Percentiles rank a stretch among this genome's conserved stretches.
These are phyloP conservation scores for Calyptomena viridis DNA, from an alignment of 2,113 vertebrate species.

Conservation along the genomic window DNA sequence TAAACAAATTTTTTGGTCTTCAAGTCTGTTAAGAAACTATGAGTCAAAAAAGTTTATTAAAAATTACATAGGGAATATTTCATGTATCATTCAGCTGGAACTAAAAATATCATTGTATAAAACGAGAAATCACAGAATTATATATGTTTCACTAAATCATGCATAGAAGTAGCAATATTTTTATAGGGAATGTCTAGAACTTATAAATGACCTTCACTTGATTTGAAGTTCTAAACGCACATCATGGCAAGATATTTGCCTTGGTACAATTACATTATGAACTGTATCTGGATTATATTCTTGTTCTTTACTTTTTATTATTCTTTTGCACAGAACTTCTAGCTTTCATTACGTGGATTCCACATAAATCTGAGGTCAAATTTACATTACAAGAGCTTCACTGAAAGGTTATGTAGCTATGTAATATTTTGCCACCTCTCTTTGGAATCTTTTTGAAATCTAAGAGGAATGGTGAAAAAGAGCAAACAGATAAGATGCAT, in stretches of 20 bases:
- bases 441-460: neutral
- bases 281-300: neutral
- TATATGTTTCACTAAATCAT: neutral
- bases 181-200: neutral
- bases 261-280: neutral
- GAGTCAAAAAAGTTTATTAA: neutral
- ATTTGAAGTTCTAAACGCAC: neutral
- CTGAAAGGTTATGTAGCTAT: neutral
- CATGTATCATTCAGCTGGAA: neutral
- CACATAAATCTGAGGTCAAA: constrained; percentile 19
- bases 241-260: neutral
- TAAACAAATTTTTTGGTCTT: neutral
- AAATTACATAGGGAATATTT: neutral
- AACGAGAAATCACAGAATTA: neutral
- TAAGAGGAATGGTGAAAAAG: neutral
- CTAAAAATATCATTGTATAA: neutral
- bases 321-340: neutral
- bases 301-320: constrained; percentile 36
- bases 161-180: neutral
- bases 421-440: neutral
- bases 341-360: constrained; percentile 5
- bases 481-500: neutral
- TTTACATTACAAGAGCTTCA: neutral
- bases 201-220: neutral
- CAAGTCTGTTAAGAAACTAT: neutral